phyloP scores from a whole-genome alignment of 2,888 invertebrate species.

The Dryobotodes eremita region DNA sequence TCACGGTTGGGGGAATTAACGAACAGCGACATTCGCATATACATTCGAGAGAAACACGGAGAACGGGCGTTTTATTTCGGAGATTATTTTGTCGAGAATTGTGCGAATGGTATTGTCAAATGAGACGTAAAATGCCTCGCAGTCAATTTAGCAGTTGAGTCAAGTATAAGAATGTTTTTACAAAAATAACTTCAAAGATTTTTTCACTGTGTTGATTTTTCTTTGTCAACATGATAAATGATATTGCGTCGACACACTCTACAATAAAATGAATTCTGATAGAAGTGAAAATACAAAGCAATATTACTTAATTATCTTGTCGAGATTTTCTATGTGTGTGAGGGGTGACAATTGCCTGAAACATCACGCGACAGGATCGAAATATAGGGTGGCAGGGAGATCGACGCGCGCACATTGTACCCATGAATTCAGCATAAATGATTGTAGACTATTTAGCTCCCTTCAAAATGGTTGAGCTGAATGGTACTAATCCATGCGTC shows the following conservation, averaged over 20 bases:
- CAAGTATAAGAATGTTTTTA: slow-evolving; percentile 16
- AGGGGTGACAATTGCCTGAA: not conserved
- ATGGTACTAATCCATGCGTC: no score
- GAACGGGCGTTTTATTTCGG: slow-evolving; percentile 18
- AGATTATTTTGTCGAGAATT: slow-evolving; percentile 23
- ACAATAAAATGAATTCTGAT: slow-evolving; percentile 9
- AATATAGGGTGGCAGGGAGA: no score
- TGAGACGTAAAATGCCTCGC: slow-evolving; percentile 35
- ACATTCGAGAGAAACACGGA: not conserved
- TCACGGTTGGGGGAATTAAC: slow-evolving; percentile 29
- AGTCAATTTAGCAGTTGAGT: slow-evolving; percentile 27
- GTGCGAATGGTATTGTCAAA: slow-evolving; percentile 4
- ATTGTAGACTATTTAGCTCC: no score
- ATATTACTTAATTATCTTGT: not conserved
- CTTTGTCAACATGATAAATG: not conserved
- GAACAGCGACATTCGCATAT: slow-evolving; percentile 22
- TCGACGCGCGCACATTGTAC: no score
- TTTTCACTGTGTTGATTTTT: not conserved
- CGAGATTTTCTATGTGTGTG: not conserved
- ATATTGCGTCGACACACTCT: not conserved
- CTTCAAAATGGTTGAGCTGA: no score
- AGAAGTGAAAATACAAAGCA: not conserved
- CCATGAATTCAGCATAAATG: no score
- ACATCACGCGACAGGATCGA: not conserved
- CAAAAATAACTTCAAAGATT: slow-evolving; percentile 18